Evolutionary conservation across 92 coral and sea anemone species (phyloP).

Genomic region (Phymanthus crucifer): DNA sequence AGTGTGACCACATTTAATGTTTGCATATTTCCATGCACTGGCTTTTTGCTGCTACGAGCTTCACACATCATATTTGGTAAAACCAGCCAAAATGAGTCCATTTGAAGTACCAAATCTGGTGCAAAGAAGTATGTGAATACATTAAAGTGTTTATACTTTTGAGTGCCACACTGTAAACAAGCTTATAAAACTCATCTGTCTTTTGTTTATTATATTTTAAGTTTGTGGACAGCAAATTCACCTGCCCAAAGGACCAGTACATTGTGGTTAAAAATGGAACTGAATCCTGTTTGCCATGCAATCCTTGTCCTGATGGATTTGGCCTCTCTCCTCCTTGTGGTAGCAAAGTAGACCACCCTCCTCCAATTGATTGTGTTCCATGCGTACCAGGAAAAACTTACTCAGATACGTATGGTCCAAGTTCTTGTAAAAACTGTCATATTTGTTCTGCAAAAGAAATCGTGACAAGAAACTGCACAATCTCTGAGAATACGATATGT

Average conservation of each 20-base stretch:
- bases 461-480: slow-evolving; percentile 10
- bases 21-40: too few species aligned
- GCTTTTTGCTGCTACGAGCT: too few species aligned
- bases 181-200: too few species aligned
- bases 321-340: slow-evolving; percentile 25
- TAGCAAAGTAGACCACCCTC: slow-evolving; percentile 2
- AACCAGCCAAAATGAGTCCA: too few species aligned
- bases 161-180: too few species aligned
- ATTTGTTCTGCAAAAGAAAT: slow-evolving; percentile 15
- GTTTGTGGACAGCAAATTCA: neutral
- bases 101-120: too few species aligned
- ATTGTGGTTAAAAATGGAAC: neutral
- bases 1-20: too few species aligned
- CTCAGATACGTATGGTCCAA: slow-evolving; percentile 22
- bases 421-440: slow-evolving; percentile 25
- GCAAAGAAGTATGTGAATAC: too few species aligned
- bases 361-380: slow-evolving; percentile 6
- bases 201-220: neutral
- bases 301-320: slow-evolving; percentile 6
- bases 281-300: neutral
- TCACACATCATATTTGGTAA: too few species aligned
- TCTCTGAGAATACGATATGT: neutral
- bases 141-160: too few species aligned
- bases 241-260: neutral
- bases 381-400: slow-evolving; percentile 19